A percentile compares a stretch with the other conserved stretches of the same genome.
phyloP scores from a whole-genome alignment of 2,888 invertebrate species.

The Acanthoscelides obtectus region DNA sequence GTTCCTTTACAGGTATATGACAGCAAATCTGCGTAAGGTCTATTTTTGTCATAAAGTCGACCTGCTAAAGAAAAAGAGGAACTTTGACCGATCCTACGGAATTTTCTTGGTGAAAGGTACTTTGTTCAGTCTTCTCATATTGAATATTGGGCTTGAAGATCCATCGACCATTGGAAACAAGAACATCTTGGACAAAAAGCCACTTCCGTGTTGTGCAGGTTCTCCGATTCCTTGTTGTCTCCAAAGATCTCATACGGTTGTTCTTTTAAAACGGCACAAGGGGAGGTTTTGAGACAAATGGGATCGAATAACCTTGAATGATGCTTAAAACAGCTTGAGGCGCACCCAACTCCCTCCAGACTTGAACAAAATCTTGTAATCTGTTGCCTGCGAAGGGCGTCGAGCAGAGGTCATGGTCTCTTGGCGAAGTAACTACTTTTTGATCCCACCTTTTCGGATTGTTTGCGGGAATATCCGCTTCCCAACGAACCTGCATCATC shows the following conservation, averaged over 20 bases:
- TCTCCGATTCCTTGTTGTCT: slow-evolving; percentile 10
- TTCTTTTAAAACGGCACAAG: slow-evolving; percentile 2
- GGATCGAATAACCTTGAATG: slow-evolving; percentile 19
- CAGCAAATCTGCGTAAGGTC: slow-evolving; percentile 15
- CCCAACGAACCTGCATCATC: no score
- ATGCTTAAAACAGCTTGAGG: slow-evolving; percentile 10
- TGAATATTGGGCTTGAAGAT: slow-evolving; percentile 14
- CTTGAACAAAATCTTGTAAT: slow-evolving; percentile 3
- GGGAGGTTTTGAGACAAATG: slow-evolving; percentile 13
- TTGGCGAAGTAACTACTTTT: no score
- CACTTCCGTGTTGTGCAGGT: slow-evolving; percentile 2
- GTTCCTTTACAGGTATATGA: no score
- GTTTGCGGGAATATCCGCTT: no score
- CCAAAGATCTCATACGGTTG: slow-evolving; percentile 7
- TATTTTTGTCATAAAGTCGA: slow-evolving; percentile 12
- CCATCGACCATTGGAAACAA: slow-evolving; percentile 14
- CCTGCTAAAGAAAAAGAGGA: slow-evolving; percentile 12
- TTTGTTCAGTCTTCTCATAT: slow-evolving; percentile 13
- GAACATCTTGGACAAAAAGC: slow-evolving; percentile 16
- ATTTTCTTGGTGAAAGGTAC: slow-evolving; percentile 13
- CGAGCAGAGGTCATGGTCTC: no score
- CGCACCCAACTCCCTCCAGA: slow-evolving; percentile 12
- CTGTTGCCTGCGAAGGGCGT: slow-evolving; percentile 7
- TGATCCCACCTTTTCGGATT: no score
- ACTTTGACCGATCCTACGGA: slow-evolving; percentile 13